These are phyloP conservation scores for Leptodactylus fuscus DNA, from an alignment of 2,113 vertebrate species.

Conservation along the genomic window DNA sequence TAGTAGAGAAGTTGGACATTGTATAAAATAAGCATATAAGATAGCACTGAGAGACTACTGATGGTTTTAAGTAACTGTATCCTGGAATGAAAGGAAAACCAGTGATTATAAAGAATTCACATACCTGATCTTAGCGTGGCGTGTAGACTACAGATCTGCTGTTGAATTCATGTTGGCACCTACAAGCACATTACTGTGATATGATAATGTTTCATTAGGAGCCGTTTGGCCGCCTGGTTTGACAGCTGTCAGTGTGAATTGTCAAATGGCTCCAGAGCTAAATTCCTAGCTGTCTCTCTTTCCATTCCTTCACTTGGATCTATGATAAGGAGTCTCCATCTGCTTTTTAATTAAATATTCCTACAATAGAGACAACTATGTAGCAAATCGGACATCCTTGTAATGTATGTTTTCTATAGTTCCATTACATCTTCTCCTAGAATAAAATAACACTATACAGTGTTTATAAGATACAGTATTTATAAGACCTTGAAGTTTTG, in stretches of 20 bases:
- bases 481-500: too few relatives aligned
- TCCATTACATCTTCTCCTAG: too few relatives aligned
- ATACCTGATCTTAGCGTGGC: too few relatives aligned
- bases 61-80: not conserved
- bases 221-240: not conserved
- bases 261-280: not conserved
- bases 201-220: constrained; percentile 14
- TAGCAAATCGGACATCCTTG: not conserved
- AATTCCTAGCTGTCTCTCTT: constrained; percentile 24
- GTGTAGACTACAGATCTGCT: not conserved
- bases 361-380: not conserved
- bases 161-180: constrained; percentile 19
- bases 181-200: constrained; percentile 17
- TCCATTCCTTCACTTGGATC: not conserved
- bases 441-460: too few relatives aligned
- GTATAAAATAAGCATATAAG: too few relatives aligned
- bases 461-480: too few relatives aligned
- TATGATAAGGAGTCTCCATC: constrained; percentile 2
- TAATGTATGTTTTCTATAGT: not conserved
- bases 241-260: constrained; percentile 27
- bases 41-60: not conserved
- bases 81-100: not conserved
- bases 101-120: not conserved
- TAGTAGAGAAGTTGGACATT: too few relatives aligned
- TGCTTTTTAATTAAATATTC: too few relatives aligned